Conservation (phyloP, 2,797 vertebrate genomes). For the Mus minutoides region DNA sequence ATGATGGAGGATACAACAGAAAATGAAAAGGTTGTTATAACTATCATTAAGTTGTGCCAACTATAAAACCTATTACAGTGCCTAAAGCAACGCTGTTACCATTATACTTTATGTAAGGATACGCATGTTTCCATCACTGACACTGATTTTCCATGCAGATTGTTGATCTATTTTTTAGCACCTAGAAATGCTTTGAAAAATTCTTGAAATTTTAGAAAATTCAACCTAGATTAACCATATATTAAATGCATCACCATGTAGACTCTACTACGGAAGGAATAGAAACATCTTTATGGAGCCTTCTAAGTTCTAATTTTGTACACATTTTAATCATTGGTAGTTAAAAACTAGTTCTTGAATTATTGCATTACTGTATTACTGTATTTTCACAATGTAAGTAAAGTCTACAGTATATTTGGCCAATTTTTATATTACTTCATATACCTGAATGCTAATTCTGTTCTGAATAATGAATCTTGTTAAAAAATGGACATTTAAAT, state of each 20-base stretch:
- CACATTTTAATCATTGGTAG: neutral
- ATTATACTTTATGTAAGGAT: neutral
- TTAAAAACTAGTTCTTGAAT: neutral
- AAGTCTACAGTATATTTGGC: neutral
- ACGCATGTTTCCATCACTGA: neutral
- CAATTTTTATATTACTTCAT: neutral
- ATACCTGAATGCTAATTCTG: neutral
- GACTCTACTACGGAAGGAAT: neutral
- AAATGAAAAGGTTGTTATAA: neutral
- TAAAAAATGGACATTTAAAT: neutral
- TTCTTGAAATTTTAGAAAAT: neutral
- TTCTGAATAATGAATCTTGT: neutral
- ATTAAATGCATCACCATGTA: neutral
- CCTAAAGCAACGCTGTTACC: neutral
- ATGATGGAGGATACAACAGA: neutral
- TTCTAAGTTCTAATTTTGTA: neutral
- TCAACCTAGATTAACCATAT: neutral
- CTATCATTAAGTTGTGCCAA: fast-evolving
- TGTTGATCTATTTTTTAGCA: neutral
- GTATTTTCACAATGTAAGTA: neutral
- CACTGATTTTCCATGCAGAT: neutral
- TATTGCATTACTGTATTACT: neutral
- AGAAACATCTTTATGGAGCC: neutral
- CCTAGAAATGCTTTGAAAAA: neutral
- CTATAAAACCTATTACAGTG: neutral